Evolutionary conservation across 2,113 vertebrate species (phyloP), one percentile per base, ranked within the genome.

Genomic region (Carettochelys insculpta): DNA sequence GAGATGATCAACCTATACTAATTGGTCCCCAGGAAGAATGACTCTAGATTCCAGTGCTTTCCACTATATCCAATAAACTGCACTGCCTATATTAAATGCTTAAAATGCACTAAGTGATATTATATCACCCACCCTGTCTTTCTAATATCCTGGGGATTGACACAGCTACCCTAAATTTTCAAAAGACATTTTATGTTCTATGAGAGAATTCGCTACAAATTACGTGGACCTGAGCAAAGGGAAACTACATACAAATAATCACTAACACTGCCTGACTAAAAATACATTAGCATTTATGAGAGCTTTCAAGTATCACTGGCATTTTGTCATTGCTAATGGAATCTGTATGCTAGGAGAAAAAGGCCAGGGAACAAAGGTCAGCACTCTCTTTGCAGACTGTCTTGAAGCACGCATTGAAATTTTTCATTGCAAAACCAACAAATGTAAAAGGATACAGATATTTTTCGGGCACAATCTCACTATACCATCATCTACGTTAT

Each of bases 371-470:
- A 45, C 71, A 75, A 29, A 73, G 38, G 27, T n/a, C 29, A 48
- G 14, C 38, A 25, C 11, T 29, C 13, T 68, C 19, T 73, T 73
- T 73, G 14, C 4, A 54, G 47, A 11, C 7, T 31, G 71, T 2
- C 41, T 76, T 89, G 47, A 53, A 75, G 29, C 10, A 3, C 2
- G 22, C 29, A 5, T 8, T 76, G 45, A 88, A 86, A 71, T 0
- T 0, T 75, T 75, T 0, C 13, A 34, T 7, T 1, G 4, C 19
- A 45, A 13, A 25, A 61, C 8, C 9, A 27, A 38, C 14, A 80
- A n/a, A 80, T 61, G 11, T 41, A 38, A 54, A 56, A 10, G 9
- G 19, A 20, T 27, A 43, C 24, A 8, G 19, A 34, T 25, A 43
- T 3, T 3, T 83, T 20, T 25, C 0, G 20, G 11, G 6, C 5